phyloP scores from a whole-genome alignment of 2,797 vertebrate species.

The Sphaeramia orbicularis region DNA sequence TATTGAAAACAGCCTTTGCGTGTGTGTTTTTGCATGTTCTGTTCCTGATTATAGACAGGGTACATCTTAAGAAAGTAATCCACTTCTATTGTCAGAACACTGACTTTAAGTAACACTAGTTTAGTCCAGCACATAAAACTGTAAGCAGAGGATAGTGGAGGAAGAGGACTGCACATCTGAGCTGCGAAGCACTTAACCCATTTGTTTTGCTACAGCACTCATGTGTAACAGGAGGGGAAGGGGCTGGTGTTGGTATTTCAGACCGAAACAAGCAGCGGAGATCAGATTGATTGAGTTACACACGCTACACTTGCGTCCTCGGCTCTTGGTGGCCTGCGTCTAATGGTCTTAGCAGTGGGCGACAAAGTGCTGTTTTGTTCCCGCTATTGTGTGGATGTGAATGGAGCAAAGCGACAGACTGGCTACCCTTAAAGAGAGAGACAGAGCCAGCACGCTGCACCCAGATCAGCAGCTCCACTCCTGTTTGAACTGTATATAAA shows the following conservation, averaged over 20 bases:
- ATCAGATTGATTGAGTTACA: slow-evolving; percentile 84
- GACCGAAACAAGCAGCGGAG: slow-evolving; percentile 68
- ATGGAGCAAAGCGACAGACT: slow-evolving; percentile 52
- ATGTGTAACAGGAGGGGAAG: slow-evolving; percentile 61
- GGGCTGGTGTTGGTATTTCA: slow-evolving; percentile 48
- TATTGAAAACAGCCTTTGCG: too few species aligned
- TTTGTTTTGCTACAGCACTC: slow-evolving; percentile 74
- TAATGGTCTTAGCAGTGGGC: slow-evolving; percentile 77
- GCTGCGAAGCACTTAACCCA: slow-evolving; percentile 71
- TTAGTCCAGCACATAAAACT: slow-evolving; percentile 22
- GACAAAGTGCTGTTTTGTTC: slow-evolving; percentile 82
- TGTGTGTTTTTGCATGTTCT: too few species aligned
- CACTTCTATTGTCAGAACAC: too few species aligned
- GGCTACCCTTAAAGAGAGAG: slow-evolving; percentile 27
- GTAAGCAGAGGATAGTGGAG: slow-evolving; percentile 39
- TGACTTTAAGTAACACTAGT: background rate
- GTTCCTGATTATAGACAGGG: too few species aligned
- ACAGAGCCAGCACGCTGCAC: slow-evolving; percentile 16
- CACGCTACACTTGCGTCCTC: slow-evolving; percentile 77
- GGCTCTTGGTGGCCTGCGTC: slow-evolving; percentile 55
- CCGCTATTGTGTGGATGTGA: slow-evolving; percentile 67
- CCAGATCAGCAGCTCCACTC: slow-evolving; percentile 15
- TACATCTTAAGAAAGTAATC: too few species aligned
- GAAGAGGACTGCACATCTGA: slow-evolving; percentile 41
- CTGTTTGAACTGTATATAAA: background rate